Evolutionary conservation across 2,797 vertebrate genomes (phyloP), one percentile per base, ranked within the genome.

Genomic region (Triplophysa yarkandensis): DNA sequence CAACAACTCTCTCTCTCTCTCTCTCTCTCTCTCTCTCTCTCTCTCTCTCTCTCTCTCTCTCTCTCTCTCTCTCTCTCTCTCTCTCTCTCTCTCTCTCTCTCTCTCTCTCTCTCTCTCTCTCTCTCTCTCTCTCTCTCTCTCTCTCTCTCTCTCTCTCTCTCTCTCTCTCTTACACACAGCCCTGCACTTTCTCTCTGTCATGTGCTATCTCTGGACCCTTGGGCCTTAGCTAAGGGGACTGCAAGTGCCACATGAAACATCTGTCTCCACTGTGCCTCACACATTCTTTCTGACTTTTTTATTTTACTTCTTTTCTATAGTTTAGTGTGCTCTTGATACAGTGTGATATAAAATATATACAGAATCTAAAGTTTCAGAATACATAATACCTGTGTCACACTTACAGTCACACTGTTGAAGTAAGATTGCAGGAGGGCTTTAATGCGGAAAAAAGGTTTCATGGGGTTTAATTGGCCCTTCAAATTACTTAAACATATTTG

Each of bases 191-290:
- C 55, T 62, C n/a, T 62, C 44, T 70, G 61, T 44, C 69, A 65
- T 57, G 16, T 36, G 30, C 63, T 52, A 48, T 62, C 67, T 71
- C 34, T 75, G 28, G 68, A 62, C 72, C 73, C 68, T 27, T 79
- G 77, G 30, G 68, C 43, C 55, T 60, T 62, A 58, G 43, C 39
- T 67, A 54, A 71, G 61, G 77, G 61, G 68, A 79, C 68, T 46
- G 66, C 66, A 62, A 57, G 68, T 67, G 60, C 78, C 71, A 52
- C 54, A 60, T 63, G 28, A 8, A 75, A 80, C 69, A 77, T 79
- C 70, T 78, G 71, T 77, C 54, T 69, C 19, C 10, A 58, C 30
- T 43, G 36, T 28, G 30, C 71, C 70, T 70, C 34, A 71, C 55
- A 32, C 71, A 46, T 65, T 23, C 7, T 8, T 19, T 32, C 21